These are phyloP conservation scores for Myripristis murdjan DNA, from an alignment of 2,797 vertebrate genomes.

Conservation along the genomic window DNA sequence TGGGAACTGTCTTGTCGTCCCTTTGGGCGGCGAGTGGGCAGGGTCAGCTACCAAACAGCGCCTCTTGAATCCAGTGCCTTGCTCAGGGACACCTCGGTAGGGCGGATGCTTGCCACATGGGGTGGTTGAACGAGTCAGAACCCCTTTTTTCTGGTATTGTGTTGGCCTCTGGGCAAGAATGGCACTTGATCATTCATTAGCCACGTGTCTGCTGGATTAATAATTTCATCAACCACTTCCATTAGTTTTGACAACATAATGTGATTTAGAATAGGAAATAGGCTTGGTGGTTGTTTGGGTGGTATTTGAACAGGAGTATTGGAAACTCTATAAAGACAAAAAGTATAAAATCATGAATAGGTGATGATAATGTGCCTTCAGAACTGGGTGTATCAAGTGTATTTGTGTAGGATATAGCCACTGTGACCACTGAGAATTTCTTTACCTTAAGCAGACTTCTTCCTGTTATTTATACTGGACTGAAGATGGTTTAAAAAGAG, in stretches of 20 bases:
- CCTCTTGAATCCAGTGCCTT: background rate
- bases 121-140: too few relatives aligned
- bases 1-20: background rate
- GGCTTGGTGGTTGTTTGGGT: too few relatives aligned
- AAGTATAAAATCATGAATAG: too few relatives aligned
- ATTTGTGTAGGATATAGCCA: background rate
- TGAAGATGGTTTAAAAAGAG: slow-evolving; percentile 19
- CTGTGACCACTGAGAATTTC: background rate
- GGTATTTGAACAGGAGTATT: too few relatives aligned
- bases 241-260: too few relatives aligned
- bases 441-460: too few relatives aligned
- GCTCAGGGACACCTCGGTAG: slow-evolving; percentile 48
- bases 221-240: too few relatives aligned
- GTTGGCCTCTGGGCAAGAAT: background rate
- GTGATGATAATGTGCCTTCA: background rate
- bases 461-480: background rate
- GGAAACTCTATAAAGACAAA: too few relatives aligned
- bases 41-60: slow-evolving; percentile 7
- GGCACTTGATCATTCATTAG: background rate
- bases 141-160: slow-evolving; percentile 1
- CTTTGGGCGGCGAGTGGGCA: background rate
- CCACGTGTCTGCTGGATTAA: too few relatives aligned
- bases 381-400: background rate
- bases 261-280: too few relatives aligned
- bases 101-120: slow-evolving; percentile 14